Evolutionary conservation across 1,140 invertebrate genomes (phyloP), one percentile per base, ranked within the genome.

Genomic region (Aphidius ervi): DNA sequence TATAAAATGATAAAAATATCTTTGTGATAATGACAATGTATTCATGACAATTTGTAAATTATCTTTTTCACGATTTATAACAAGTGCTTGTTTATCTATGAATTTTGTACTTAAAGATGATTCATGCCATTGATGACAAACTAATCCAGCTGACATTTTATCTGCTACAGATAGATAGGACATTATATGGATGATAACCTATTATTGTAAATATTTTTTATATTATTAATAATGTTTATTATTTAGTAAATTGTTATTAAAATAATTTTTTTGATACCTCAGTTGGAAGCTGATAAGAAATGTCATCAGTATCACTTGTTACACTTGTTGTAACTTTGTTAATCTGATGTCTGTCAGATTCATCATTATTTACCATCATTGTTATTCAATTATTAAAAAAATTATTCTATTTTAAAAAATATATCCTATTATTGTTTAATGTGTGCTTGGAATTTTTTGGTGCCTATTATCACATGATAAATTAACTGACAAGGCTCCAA

Each of bases 121-220:
- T 64, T 81, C 74, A 52, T 84, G 80, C 86, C 86, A 87, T 3
- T 80, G 71, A 3, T 70, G 73, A 67, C 84, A 86, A 31, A 84
- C 85, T 64, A 82, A 75, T 64, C 83, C 82, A 43, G 84, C 85
- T 37, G 78, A 71, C 68, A 82, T 79, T 65, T 84, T 72, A 63
- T 87, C 86, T 6, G 83, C 78, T 64, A 82, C 81, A 40, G 82
- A 78, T 62, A 87, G 71, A 70, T 83, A 86, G 66, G 84, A 82
- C 66, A 86, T 84, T 63, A 87, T 81, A 61, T 86, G 80, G 46
- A 85, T 78, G 58, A 87, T 76, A 50, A 86, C 80, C 85, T 87
- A 74, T 49, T 76, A 55, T 60, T 9, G 16, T n/a, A 5, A 54
- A 54, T 54, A 9, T 9, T 40, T 16, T 5, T 16, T 4, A 40